Evolutionary conservation across 2,797 vertebrate genomes (phyloP).

Genomic region (Macropodus opercularis): DNA sequence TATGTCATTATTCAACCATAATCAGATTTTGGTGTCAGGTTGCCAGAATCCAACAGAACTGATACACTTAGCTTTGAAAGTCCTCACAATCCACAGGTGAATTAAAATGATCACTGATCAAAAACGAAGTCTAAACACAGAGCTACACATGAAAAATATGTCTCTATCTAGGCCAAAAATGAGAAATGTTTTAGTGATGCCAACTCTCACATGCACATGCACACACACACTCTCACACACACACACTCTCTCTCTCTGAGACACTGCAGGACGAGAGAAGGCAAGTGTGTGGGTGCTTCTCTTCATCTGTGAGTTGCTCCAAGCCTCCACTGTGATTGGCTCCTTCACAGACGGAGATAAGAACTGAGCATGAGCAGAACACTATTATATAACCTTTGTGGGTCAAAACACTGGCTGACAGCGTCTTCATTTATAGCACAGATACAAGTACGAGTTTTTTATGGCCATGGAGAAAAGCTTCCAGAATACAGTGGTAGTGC

Average conservation of each 20-base stretch:
- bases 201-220: neutral
- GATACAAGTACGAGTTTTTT: too few relatives aligned
- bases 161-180: conserved; percentile 17
- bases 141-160: too few relatives aligned
- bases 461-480: too few relatives aligned
- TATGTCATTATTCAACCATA: too few relatives aligned
- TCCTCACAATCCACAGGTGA: too few relatives aligned
- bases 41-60: too few relatives aligned
- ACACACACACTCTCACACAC: neutral
- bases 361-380: conserved; percentile 70
- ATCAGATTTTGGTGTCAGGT: too few relatives aligned
- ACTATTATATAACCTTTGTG: conserved; percentile 73
- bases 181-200: conserved; percentile 12
- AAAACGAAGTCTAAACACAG: too few relatives aligned
- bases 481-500: too few relatives aligned
- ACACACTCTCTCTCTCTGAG: too few relatives aligned
- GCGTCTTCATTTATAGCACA: conserved; percentile 32
- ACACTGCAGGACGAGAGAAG: conserved; percentile 11
- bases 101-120: too few relatives aligned
- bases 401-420: conserved; percentile 60
- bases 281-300: conserved; percentile 29
- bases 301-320: conserved; percentile 33
- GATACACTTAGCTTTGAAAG: too few relatives aligned
- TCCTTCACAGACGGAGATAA: conserved; percentile 48
- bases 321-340: conserved; percentile 50